Evolutionary conservation across 2,888 invertebrate genomes (phyloP).

Genomic region (Cantharis rufa): DNA sequence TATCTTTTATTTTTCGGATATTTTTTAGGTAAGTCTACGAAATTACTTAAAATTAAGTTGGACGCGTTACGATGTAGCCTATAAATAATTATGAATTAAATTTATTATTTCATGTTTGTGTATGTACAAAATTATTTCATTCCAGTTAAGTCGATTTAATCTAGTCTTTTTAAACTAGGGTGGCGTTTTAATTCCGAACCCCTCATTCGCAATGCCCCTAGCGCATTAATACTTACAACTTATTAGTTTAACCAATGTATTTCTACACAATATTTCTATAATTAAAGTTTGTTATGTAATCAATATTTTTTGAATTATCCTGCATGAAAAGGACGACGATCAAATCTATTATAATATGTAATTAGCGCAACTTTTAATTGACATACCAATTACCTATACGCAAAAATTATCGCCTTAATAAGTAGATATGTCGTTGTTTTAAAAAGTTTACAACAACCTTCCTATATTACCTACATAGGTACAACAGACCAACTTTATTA

Average conservation of each 20-base stretch:
- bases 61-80: neutral
- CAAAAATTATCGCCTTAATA: neutral
- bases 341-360: neutral
- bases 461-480: neutral
- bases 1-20: neutral
- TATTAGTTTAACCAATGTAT: neutral
- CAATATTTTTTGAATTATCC: neutral
- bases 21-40: neutral
- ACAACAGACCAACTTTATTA: neutral
- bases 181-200: neutral
- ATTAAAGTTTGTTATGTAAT: neutral
- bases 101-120: neutral
- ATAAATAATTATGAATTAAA: slow-evolving; percentile 1
- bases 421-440: neutral
- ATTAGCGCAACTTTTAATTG: neutral
- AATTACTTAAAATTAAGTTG: neutral
- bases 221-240: neutral
- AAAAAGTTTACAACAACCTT: neutral
- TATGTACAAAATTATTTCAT: neutral
- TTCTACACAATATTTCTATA: neutral
- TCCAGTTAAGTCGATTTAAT: neutral
- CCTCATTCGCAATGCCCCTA: neutral
- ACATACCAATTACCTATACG: neutral
- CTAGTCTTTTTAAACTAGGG: neutral
- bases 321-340: neutral